Conservation (phyloP, 2,888 invertebrate genomes). For the Silvanus unidentatus region DNA sequence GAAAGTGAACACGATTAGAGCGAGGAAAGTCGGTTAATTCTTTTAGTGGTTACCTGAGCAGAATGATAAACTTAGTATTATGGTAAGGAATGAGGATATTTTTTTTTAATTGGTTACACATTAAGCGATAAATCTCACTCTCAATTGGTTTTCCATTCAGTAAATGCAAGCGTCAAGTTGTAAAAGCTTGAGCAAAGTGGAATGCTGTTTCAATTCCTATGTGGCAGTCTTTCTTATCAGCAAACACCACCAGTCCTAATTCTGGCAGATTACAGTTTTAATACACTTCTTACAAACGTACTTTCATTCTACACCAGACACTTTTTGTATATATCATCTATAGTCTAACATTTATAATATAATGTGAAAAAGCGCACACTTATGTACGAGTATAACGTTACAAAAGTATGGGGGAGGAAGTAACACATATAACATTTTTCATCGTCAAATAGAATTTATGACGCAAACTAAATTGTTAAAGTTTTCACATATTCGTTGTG, state of each 20-base stretch:
- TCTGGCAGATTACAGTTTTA: constrained; percentile 25
- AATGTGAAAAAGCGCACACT: constrained; percentile 25
- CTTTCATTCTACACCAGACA: constrained; percentile 21
- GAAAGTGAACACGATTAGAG: too few relatives aligned
- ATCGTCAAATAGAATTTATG: not conserved
- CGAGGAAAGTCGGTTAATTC: too few relatives aligned
- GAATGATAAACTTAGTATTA: too few relatives aligned
- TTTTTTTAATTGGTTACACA: constrained; percentile 7
- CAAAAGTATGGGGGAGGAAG: too few relatives aligned
- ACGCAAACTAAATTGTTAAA: constrained; percentile 24
- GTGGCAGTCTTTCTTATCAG: constrained; percentile 16
- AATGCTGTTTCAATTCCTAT: constrained; percentile 5
- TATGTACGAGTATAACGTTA: too few relatives aligned
- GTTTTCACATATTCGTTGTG: constrained; percentile 15
- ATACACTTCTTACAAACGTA: constrained; percentile 22
- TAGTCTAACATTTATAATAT: constrained; percentile 25
- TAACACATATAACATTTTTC: too few relatives aligned
- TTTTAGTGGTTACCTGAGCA: too few relatives aligned
- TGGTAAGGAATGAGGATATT: constrained; percentile 6
- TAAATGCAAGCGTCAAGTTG: constrained; percentile 12
- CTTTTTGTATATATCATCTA: constrained; percentile 22
- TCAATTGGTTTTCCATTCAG: constrained; percentile 8
- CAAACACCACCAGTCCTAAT: constrained; percentile 21
- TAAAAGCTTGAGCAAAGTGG: constrained; percentile 4
- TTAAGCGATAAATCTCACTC: constrained; percentile 8